phyloP scores from a whole-genome alignment of 2,888 invertebrate genomes.

The Drosophila cracens region DNA sequence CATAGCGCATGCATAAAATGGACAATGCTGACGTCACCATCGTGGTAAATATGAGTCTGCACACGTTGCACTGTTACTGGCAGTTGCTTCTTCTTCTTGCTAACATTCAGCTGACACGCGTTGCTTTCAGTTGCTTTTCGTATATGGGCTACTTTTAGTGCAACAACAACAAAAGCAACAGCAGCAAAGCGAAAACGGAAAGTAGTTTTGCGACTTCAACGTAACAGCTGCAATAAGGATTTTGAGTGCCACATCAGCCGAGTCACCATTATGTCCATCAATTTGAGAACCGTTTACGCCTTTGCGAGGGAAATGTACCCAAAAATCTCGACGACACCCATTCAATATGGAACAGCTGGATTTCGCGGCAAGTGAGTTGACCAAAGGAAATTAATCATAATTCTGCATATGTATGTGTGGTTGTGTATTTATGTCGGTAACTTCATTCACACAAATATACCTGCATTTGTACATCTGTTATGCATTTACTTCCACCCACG shows the following conservation, averaged over 20 bases:
- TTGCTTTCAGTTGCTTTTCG: slow-evolving; percentile 48
- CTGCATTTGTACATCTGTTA: slow-evolving; percentile 17
- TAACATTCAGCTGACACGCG: slow-evolving; percentile 57
- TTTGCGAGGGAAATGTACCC: slow-evolving; percentile 92
- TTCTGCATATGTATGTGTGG: slow-evolving; percentile 6
- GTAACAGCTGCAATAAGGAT: slow-evolving; percentile 27
- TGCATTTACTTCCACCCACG: slow-evolving; percentile 17
- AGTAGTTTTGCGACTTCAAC: slow-evolving; percentile 48
- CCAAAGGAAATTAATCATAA: slow-evolving; percentile 51
- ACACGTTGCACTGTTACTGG: slow-evolving; percentile 23
- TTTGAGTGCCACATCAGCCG: slow-evolving; percentile 36
- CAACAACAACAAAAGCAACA: slow-evolving; percentile 28
- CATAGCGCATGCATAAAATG: background rate
- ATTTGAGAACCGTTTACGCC: slow-evolving; percentile 87
- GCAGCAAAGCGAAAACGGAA: slow-evolving; percentile 50
- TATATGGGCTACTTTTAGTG: slow-evolving; percentile 39
- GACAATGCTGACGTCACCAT: slow-evolving; percentile 35
- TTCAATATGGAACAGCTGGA: slow-evolving; percentile 94
- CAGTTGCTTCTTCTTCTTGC: slow-evolving; percentile 39
- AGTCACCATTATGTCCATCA: slow-evolving; percentile 82
- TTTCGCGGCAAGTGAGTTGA: slow-evolving; percentile 89
- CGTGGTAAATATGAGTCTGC: slow-evolving; percentile 8
- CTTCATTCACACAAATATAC: slow-evolving; percentile 3
- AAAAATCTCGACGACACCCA: slow-evolving; percentile 88
- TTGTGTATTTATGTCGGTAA: background rate